phyloP scores from a whole-genome alignment of 2,888 invertebrate genomes.

The Leucophenga montana region DNA sequence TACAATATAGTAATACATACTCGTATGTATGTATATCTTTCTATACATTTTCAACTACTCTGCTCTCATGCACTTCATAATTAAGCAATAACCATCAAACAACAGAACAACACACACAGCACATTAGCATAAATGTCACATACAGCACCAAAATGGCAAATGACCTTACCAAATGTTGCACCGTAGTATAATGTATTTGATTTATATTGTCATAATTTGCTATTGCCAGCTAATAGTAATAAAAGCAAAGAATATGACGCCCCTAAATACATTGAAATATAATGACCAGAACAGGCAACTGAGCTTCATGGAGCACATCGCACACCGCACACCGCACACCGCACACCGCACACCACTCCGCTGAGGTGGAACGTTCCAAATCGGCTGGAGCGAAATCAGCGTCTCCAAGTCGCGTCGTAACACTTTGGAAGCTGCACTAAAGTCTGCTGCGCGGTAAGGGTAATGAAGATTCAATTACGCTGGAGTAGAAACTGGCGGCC shows the following conservation, averaged over 20 bases:
- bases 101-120: conserved; percentile 41
- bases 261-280: conserved; percentile 63
- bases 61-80: not conserved
- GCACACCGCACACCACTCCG: not conserved
- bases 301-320: not conserved
- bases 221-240: conserved; percentile 42
- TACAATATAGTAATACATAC: not conserved
- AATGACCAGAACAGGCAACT: conserved; percentile 52
- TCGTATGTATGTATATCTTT: not conserved
- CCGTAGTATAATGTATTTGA: conserved; percentile 46
- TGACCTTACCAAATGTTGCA: conserved; percentile 63
- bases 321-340: not conserved
- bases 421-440: conserved; percentile 3
- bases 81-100: conserved; percentile 9
- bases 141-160: conserved; percentile 38
- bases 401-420: not conserved
- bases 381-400: conserved; percentile 35
- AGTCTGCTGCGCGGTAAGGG: conserved; percentile 45
- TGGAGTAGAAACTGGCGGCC: not conserved
- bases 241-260: conserved; percentile 44
- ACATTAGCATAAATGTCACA: not conserved
- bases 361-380: too few species aligned
- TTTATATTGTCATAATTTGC: conserved; percentile 60
- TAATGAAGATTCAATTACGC: conserved; percentile 67
- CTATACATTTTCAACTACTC: not conserved